Percentiles rank a stretch among this genome's conserved stretches.
Evolutionary conservation across 2,113 vertebrate genomes (phyloP).

Genomic region (Myodes glareolus): DNA sequence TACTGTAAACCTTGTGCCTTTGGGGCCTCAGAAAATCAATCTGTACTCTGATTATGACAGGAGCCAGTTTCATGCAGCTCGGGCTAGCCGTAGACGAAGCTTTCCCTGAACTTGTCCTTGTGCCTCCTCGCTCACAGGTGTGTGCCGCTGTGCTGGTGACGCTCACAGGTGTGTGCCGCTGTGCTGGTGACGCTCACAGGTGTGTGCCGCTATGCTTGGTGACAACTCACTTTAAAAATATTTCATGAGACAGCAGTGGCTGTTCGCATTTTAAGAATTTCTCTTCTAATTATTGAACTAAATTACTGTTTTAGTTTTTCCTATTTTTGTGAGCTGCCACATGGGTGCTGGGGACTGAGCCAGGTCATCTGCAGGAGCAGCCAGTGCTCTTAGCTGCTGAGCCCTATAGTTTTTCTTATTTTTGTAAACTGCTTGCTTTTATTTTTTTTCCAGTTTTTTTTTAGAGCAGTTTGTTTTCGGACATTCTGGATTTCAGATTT

Average conservation of each 20-base stretch:
- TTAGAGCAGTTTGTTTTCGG: background rate
- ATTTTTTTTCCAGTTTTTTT: constrained; percentile 50
- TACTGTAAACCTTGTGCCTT: background rate
- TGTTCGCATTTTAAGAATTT: constrained; percentile 39
- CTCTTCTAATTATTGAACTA: constrained; percentile 50
- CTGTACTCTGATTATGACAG: background rate
- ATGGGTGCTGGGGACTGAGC: background rate
- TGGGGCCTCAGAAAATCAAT: background rate
- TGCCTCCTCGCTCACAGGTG: background rate
- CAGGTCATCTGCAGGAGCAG: background rate
- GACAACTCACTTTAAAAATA: background rate
- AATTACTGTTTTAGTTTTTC: constrained; percentile 14
- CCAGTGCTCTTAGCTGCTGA: background rate
- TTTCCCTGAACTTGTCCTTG: background rate
- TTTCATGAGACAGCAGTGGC: background rate
- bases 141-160: background rate
- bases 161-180: background rate
- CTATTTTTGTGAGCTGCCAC: constrained; percentile 1
- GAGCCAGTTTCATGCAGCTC: background rate
- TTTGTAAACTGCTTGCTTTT: constrained; percentile 1
- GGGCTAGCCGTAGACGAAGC: background rate
- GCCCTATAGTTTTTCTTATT: background rate
- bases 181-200: background rate
- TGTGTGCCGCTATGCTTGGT: background rate
- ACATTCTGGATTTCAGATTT: background rate